Percentiles rank a stretch among this genome's conserved stretches.
Conservation (phyloP, 2,888 invertebrate species). For the Orthosia gracilis region DNA sequence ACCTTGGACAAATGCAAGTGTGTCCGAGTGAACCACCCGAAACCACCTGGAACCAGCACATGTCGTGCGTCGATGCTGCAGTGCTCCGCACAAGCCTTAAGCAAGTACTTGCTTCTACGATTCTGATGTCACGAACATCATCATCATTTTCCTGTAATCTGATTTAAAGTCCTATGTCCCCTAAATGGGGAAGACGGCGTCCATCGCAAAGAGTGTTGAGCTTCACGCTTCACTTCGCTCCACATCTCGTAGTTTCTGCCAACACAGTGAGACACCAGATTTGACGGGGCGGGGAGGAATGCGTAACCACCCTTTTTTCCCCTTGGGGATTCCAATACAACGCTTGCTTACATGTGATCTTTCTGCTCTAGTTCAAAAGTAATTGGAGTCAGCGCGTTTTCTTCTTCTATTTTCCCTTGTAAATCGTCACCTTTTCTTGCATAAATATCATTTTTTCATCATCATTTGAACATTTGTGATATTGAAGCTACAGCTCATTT, state of each 20-base stretch:
- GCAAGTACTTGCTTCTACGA: conserved; percentile 59
- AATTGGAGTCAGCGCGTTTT: neutral
- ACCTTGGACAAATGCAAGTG: conserved; percentile 75
- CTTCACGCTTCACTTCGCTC: no score
- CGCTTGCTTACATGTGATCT: no score
- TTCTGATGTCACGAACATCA: neutral
- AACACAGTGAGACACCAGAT: no score
- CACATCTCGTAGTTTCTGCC: no score
- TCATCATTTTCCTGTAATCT: neutral
- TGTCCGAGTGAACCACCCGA: conserved; percentile 72
- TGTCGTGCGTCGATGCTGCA: conserved; percentile 71
- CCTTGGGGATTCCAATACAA: no score
- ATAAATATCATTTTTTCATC: no score
- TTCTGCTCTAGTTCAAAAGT: neutral
- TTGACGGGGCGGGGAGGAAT: no score
- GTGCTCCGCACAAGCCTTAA: conserved; percentile 73
- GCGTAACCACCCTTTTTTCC: no score
- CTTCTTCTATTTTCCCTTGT: neutral
- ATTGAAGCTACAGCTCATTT: neutral
- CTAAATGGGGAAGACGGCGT: no score
- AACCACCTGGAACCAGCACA: conserved; percentile 51
- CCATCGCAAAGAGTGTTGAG: no score
- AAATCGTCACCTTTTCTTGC: neutral
- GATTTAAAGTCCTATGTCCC: no score
- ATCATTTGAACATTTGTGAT: no score